Evolutionary conservation across 2,797 vertebrate genomes (phyloP), one percentile per base, ranked within the genome.

Genomic region (Sebastiscus albofasciatus): DNA sequence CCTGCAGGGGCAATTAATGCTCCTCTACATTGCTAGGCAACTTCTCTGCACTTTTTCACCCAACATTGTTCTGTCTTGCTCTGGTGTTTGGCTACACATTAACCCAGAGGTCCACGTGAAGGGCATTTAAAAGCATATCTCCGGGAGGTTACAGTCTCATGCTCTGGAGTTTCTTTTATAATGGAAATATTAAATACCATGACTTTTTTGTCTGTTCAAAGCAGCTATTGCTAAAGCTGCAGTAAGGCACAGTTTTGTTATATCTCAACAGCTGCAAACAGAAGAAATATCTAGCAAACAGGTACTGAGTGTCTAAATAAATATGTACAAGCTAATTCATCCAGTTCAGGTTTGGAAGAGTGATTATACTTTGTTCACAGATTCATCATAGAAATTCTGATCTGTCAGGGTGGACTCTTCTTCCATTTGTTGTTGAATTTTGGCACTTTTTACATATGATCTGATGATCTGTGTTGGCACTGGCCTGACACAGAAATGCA

Each of bases 41-140:
- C 84, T 31, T 77, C 18, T 76, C 2, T 69, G 67, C 11, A 55
- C 5, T 9, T 54, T 59, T 60, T 61, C 33, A 80, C 61, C 66
- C 74, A 74, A 67, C 80, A 36, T 52, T 67, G 24, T 46, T 59
- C 10, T 26, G 20, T 55, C 39, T 29, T 75, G 16, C 36, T 60
- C 71, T 79, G 42, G 27, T 81, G 74, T 65, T 80, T 82, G 69
- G 83, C 29, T 84, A 84, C 78, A 87, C 65, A 87, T 94, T 90
- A 91, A 93, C 86, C 56, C 6, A 4, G 31, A 77, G 29, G n/a
- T 33, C 31, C 77, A 52, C 0, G 1, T 42, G 27, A 5, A 36
- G 16, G 26, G 13, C 46, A 11, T 65, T 74, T 31, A 46, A 31
- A 74, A 54, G 12, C 49, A n/a, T 54, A 2, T 20, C 27, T 31